Conservation (phyloP, 2,888 invertebrate species). For the Protophormia terraenovae region DNA sequence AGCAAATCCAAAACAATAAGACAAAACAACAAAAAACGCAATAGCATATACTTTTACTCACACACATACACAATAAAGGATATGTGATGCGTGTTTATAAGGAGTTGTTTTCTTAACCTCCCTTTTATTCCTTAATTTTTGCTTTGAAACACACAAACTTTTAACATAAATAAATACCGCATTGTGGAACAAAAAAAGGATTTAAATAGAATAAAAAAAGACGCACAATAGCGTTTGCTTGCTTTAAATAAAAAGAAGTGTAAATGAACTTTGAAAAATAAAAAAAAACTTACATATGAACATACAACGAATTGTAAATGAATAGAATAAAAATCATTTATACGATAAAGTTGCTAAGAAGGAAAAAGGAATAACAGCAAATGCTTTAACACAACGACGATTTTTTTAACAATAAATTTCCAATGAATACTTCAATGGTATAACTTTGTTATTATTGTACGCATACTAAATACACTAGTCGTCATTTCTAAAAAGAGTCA, state of each 20-base stretch:
- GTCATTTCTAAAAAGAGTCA: not conserved
- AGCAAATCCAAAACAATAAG: not conserved
- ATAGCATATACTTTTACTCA: not conserved
- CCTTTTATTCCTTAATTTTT: constrained; percentile 10
- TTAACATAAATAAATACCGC: constrained; percentile 27
- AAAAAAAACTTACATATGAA: too few species aligned
- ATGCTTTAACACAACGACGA: too few species aligned
- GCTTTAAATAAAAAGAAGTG: constrained; percentile 28
- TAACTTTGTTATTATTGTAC: constrained; percentile 28
- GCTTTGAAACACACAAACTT: not conserved
- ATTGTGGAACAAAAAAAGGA: constrained; percentile 25
- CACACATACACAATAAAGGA: not conserved
- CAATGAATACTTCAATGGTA: constrained; percentile 40
- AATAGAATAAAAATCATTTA: constrained; percentile 14
- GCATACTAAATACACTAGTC: constrained; percentile 31
- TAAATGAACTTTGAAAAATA: constrained; percentile 60
- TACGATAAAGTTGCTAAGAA: not conserved
- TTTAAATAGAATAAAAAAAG: not conserved
- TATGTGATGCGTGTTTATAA: constrained; percentile 30
- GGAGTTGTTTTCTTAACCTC: not conserved
- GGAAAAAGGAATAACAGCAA: not conserved
- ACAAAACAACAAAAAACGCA: not conserved
- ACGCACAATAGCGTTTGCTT: constrained; percentile 13
- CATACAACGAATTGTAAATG: not conserved
- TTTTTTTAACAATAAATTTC: constrained; percentile 29